Percentiles rank a stretch among this genome's conserved stretches.
Evolutionary conservation across 37 sponge, comb jelly and placozoan species (phyloP).

Genomic region (Theonella swinhoei): DNA sequence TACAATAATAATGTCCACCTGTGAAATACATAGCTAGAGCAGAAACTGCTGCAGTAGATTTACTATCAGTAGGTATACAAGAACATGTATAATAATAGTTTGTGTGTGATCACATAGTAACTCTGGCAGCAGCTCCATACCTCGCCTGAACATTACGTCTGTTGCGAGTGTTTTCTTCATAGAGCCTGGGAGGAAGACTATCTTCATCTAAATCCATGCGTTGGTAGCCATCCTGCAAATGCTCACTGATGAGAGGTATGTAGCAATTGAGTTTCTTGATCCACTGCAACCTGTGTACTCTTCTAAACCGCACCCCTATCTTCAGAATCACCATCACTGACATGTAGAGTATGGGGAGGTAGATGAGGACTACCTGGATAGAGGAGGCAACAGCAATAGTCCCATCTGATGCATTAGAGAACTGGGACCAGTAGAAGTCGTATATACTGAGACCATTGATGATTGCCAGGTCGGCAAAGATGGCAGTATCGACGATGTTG

Average conservation of each 20-base stretch:
- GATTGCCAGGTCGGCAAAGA: constrained; percentile 24
- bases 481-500: constrained; percentile 28
- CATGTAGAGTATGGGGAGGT: constrained; percentile 39
- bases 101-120: not conserved
- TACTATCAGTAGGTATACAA: not conserved
- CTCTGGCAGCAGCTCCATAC: not conserved
- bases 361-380: constrained; percentile 28
- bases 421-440: constrained; percentile 15
- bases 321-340: not conserved
- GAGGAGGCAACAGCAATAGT: not conserved
- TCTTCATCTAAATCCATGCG: not conserved
- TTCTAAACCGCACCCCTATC: not conserved
- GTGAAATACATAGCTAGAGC: too few relatives aligned
- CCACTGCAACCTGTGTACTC: not conserved
- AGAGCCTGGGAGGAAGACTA: not conserved
- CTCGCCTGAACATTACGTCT: not conserved
- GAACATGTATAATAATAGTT: not conserved
- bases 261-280: not conserved
- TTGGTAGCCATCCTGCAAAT: too few relatives aligned
- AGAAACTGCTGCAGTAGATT: not conserved
- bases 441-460: constrained; percentile 25
- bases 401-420: not conserved
- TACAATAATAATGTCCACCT: too few relatives aligned
- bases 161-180: not conserved
- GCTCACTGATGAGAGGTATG: not conserved